These are phyloP conservation scores for Ammospiza maritima DNA, from an alignment of 2,797 vertebrate genomes.

Conservation along the genomic window DNA sequence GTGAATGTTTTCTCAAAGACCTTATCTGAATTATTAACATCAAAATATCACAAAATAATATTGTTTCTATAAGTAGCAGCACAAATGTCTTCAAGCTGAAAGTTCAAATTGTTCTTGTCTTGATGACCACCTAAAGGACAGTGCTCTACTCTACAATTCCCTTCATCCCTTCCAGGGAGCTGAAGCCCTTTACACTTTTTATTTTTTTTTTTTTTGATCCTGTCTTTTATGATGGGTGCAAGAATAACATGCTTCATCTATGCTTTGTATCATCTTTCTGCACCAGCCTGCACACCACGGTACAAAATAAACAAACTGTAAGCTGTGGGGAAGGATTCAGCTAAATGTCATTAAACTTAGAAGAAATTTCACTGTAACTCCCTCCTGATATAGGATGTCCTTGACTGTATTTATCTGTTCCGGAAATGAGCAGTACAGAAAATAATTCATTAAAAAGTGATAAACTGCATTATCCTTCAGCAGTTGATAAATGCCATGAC, in stretches of 20 bases:
- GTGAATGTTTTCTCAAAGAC: not conserved
- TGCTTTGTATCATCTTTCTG: not conserved
- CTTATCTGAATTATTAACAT: not conserved
- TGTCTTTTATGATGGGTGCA: not conserved
- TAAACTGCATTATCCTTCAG: slow-evolving; percentile 57
- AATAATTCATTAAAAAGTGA: slow-evolving; percentile 65
- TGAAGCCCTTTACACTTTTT: not conserved
- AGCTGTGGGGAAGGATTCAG: not conserved
- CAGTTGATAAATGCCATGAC: slow-evolving; percentile 50
- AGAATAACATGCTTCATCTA: not conserved
- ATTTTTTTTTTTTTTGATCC: not conserved
- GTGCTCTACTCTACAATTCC: not conserved
- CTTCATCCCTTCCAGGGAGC: not conserved
- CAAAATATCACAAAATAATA: not conserved
- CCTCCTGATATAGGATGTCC: slow-evolving; percentile 28
- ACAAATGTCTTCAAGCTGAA: not conserved
- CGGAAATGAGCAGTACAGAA: slow-evolving; percentile 41
- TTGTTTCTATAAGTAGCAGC: not conserved
- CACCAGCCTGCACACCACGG: not conserved
- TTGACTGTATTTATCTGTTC: slow-evolving; percentile 48
- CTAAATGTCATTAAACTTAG: slow-evolving; percentile 1
- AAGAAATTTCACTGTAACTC: slow-evolving; percentile 1
- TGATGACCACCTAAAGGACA: not conserved
- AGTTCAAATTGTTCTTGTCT: not conserved
- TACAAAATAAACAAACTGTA: not conserved